Conservation (phyloP, 2,113 vertebrate species). For the Enhydra lutris region DNA sequence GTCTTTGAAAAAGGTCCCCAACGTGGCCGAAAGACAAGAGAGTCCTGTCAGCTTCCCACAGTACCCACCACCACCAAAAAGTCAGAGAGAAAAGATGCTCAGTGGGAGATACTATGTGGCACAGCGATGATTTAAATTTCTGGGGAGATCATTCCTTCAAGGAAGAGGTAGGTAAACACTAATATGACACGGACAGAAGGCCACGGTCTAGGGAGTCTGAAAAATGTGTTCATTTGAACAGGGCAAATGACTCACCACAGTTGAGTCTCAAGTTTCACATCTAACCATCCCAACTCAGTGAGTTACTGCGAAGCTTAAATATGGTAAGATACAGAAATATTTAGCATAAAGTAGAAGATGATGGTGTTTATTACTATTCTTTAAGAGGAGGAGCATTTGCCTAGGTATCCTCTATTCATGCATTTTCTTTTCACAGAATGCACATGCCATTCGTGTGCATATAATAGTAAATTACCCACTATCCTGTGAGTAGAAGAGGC, state of each 20-base stretch:
- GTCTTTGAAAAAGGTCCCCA: not conserved
- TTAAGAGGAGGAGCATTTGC: not conserved
- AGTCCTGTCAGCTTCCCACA: not conserved
- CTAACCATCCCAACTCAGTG: not conserved
- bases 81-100: not conserved
- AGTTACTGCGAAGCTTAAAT: not conserved
- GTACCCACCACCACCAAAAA: not conserved
- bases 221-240: not conserved
- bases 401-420: not conserved
- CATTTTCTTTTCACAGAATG: not conserved
- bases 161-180: not conserved
- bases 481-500: not conserved
- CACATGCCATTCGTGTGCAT: not conserved
- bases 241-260: not conserved
- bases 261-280: not conserved
- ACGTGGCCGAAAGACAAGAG: not conserved
- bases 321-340: not conserved
- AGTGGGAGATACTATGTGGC: not conserved
- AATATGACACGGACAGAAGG: not conserved
- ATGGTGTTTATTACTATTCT: not conserved
- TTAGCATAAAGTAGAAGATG: not conserved
- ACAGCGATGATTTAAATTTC: not conserved
- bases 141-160: not conserved
- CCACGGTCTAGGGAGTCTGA: not conserved
- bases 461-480: not conserved